phyloP scores from a whole-genome alignment of 2,113 vertebrate species.

The Pterocles burchelli region DNA sequence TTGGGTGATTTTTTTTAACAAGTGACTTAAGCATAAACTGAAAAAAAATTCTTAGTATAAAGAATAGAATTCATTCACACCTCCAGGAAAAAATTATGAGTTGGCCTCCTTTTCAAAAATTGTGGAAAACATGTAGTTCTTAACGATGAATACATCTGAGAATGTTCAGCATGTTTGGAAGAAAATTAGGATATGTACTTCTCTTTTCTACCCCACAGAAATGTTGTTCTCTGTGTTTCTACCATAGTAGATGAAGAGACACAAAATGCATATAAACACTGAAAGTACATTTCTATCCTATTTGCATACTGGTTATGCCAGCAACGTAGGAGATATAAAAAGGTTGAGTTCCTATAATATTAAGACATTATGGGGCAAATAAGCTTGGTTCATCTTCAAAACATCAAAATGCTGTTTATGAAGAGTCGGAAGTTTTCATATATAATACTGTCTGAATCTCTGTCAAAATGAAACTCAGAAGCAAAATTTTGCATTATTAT shows the following conservation, averaged over 20 bases:
- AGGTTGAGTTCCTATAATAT: not conserved
- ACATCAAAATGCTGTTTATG: not conserved
- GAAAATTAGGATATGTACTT: not conserved
- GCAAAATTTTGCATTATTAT: not conserved
- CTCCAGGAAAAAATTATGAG: not conserved
- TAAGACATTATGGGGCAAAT: not conserved
- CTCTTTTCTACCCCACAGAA: not conserved
- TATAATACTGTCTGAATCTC: not conserved
- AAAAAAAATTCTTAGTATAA: not conserved
- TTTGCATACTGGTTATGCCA: not conserved
- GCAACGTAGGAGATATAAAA: not conserved
- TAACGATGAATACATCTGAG: not conserved
- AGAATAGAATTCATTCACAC: not conserved
- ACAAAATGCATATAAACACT: not conserved
- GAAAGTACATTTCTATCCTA: not conserved
- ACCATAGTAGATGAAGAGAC: not conserved
- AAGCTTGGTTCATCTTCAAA: not conserved
- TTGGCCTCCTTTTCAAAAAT: not conserved
- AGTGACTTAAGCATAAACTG: not conserved
- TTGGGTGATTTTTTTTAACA: not conserved
- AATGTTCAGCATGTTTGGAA: not conserved
- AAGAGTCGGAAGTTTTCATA: not conserved
- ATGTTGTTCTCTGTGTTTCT: not conserved
- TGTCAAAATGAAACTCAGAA: not conserved
- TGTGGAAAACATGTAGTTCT: not conserved